Evolutionary conservation across 2,888 invertebrate genomes (phyloP).

Genomic region (Argyresthia goedartella): DNA sequence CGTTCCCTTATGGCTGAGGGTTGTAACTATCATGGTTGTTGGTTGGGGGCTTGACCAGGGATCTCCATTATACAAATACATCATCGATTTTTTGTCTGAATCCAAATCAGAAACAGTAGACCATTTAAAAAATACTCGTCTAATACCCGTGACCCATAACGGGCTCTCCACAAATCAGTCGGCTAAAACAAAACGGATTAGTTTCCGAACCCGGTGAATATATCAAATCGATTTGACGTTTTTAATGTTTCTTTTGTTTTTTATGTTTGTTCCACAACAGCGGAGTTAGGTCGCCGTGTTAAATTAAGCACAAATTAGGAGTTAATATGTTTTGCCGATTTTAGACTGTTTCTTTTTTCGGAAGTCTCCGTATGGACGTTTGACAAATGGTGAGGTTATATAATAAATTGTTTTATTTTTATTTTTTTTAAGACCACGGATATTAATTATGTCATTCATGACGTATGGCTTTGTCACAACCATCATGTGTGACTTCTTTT

Average conservation of each 20-base stretch:
- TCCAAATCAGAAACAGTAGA: too few relatives aligned
- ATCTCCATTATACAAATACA: too few relatives aligned
- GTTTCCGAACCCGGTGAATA: constrained; percentile 35
- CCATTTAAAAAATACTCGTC: background rate
- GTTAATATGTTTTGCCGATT: constrained; percentile 42
- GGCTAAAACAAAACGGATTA: constrained; percentile 28
- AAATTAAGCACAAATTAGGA: constrained; percentile 47
- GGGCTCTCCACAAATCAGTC: constrained; percentile 36
- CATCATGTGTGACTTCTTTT: too few relatives aligned
- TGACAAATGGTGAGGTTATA: constrained; percentile 8
- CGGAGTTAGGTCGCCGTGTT: constrained; percentile 40
- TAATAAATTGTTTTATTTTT: constrained; percentile 11
- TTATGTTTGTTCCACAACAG: constrained; percentile 44
- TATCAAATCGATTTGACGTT: constrained; percentile 45
- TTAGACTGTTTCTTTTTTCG: constrained; percentile 19
- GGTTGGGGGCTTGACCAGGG: too few relatives aligned
- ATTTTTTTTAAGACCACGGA: background rate
- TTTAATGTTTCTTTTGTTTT: constrained; percentile 19
- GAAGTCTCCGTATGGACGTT: constrained; percentile 15
- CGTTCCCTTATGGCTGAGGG: too few relatives aligned
- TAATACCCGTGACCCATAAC: constrained; percentile 26
- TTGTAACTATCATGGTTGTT: too few relatives aligned
- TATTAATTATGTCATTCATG: too few relatives aligned
- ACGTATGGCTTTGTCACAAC: too few relatives aligned
- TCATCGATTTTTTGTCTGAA: too few relatives aligned